Evolutionary conservation across 2,797 vertebrate species (phyloP).

Genomic region (Lophius americanus): DNA sequence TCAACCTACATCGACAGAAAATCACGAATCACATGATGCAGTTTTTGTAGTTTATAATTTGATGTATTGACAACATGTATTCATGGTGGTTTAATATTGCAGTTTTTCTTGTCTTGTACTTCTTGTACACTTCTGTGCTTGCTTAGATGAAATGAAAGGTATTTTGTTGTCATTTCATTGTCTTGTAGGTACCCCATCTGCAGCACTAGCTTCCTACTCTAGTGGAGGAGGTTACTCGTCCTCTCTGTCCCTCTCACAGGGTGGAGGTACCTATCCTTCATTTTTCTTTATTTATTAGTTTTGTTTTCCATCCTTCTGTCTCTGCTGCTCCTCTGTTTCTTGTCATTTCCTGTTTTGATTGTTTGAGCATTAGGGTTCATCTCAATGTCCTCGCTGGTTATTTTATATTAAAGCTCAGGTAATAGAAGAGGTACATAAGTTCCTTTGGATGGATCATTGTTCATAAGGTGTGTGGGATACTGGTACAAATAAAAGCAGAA

Average conservation of each 20-base stretch:
- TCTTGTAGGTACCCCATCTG: slow-evolving; percentile 81
- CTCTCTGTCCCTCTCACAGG: slow-evolving; percentile 81
- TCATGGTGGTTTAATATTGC: neutral
- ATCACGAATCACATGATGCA: neutral
- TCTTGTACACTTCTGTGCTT: slow-evolving; percentile 2
- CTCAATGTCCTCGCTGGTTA: neutral
- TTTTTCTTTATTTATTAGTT: slow-evolving; percentile 28
- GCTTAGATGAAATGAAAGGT: slow-evolving; percentile 14
- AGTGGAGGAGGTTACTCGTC: slow-evolving; percentile 84
- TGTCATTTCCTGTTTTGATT: slow-evolving; percentile 28
- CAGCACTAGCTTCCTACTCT: slow-evolving; percentile 83
- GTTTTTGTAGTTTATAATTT: neutral
- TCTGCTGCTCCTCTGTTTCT: slow-evolving; percentile 73
- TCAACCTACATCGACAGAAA: no score
- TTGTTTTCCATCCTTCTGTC: slow-evolving; percentile 28
- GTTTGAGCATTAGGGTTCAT: neutral
- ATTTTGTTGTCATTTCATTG: slow-evolving; percentile 43
- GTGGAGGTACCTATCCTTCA: slow-evolving; percentile 76
- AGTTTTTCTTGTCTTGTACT: neutral
- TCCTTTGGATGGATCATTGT: neutral
- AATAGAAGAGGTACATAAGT: neutral
- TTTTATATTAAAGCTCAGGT: slow-evolving; percentile 1
- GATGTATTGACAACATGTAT: neutral
- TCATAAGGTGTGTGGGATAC: no score
- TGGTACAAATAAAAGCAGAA: no score